A percentile compares a stretch with the other conserved stretches of the same genome.
Evolutionary conservation across 2,113 vertebrate species (phyloP).

Genomic region (Lipophrys pholis): DNA sequence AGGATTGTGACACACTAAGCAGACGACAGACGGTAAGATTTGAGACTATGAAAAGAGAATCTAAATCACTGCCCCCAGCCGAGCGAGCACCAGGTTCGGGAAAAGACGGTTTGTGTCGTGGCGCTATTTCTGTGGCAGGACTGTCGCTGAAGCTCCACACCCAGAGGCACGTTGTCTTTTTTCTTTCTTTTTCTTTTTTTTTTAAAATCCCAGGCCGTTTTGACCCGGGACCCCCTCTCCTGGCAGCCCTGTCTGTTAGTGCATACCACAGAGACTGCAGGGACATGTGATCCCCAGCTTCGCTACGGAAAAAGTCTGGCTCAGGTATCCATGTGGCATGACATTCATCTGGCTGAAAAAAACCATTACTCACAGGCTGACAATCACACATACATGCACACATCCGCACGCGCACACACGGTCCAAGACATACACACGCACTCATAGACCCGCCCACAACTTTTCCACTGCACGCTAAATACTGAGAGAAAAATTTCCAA

Average conservation of each 20-base stretch:
- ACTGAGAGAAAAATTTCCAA: neutral
- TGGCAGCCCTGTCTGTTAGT: slow-evolving; percentile 50
- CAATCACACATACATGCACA: slow-evolving; percentile 36
- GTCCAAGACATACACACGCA: neutral
- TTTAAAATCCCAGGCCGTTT: slow-evolving; percentile 22
- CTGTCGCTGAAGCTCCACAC: slow-evolving; percentile 36
- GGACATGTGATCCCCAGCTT: slow-evolving; percentile 59
- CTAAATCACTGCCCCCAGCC: slow-evolving; percentile 33
- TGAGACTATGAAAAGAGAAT: slow-evolving; percentile 48
- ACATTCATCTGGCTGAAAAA: slow-evolving; percentile 65
- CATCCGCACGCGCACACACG: neutral
- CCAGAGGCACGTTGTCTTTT: slow-evolving; percentile 45
- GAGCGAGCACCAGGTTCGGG: slow-evolving; percentile 49
- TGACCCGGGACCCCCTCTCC: slow-evolving; percentile 28
- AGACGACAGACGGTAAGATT: slow-evolving; percentile 57
- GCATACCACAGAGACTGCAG: slow-evolving; percentile 60
- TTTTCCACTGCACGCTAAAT: slow-evolving; percentile 12
- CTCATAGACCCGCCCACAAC: neutral
- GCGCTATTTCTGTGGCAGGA: slow-evolving; percentile 63
- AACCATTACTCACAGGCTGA: slow-evolving; percentile 69
- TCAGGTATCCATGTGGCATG: slow-evolving; percentile 67
- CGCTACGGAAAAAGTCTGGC: slow-evolving; percentile 56
- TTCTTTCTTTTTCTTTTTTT: too few relatives aligned
- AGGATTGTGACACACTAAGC: slow-evolving; percentile 62
- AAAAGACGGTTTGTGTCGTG: slow-evolving; percentile 41